Evolutionary conservation across 1,140 invertebrate genomes (phyloP).

Genomic region (Odontomachus brunneus): DNA sequence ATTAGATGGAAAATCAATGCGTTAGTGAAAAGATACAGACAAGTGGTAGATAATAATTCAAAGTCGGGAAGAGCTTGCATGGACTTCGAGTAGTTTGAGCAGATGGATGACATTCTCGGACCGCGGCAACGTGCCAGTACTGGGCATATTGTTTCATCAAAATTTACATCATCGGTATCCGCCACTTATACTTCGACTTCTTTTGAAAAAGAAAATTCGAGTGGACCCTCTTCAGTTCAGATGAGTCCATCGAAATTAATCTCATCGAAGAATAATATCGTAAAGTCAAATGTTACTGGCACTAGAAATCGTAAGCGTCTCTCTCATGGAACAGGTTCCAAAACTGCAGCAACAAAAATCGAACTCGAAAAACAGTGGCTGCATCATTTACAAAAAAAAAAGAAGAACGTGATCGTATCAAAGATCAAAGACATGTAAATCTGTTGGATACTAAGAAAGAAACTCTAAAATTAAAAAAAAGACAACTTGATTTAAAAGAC

Average conservation of each 20-base stretch:
- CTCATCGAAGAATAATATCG: background rate
- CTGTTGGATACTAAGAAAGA: background rate
- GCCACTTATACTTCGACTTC: slow-evolving; percentile 1
- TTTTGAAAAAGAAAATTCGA: background rate
- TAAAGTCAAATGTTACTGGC: slow-evolving; percentile 1
- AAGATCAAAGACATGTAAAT: background rate
- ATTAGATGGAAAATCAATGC: slow-evolving; percentile 9
- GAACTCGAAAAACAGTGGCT: slow-evolving; percentile 2
- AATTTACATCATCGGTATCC: background rate
- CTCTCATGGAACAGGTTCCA: background rate
- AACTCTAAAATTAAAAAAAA: background rate
- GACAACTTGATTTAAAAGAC: slow-evolving; percentile 3
- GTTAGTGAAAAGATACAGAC: background rate
- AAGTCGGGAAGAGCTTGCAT: background rate
- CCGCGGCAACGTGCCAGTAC: background rate
- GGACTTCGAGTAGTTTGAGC: background rate
- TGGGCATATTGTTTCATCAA: background rate
- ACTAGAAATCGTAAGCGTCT: background rate
- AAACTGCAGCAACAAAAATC: slow-evolving; percentile 5
- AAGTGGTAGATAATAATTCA: slow-evolving; percentile 3
- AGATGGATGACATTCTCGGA: background rate
- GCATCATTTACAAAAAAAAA: slow-evolving; percentile 4
- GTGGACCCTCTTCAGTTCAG: background rate
- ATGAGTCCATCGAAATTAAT: background rate
- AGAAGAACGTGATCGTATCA: background rate